Conservation (phyloP, 2,888 invertebrate genomes). For the Agrotis segetum region DNA sequence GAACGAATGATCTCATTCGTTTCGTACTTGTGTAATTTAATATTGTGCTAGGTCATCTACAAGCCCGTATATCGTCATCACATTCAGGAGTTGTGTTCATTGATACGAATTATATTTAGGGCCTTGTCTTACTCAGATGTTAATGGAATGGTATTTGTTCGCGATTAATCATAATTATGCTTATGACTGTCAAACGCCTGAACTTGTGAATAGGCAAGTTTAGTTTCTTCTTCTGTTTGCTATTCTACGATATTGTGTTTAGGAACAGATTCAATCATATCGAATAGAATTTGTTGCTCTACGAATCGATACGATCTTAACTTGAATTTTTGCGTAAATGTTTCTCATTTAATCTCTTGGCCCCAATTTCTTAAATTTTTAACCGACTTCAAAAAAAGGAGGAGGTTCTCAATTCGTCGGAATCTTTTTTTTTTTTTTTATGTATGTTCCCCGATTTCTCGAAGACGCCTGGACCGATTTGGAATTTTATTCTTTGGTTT, state of each 20-base stretch:
- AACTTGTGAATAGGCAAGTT: slow-evolving; percentile 1
- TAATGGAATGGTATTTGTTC: background rate
- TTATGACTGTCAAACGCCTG: slow-evolving; percentile 11
- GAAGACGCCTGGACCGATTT: no score
- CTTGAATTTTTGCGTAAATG: no score
- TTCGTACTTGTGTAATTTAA: slow-evolving; percentile 37
- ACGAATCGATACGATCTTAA: no score
- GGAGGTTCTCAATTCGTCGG: no score
- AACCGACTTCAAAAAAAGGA: no score
- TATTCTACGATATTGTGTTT: background rate
- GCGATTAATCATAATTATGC: slow-evolving; percentile 12
- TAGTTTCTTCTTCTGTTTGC: background rate
- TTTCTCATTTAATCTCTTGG: no score
- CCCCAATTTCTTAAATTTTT: no score
- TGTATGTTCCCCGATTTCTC: no score
- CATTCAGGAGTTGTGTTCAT: slow-evolving; percentile 39
- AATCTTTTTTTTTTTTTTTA: no score
- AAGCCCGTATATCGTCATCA: slow-evolving; percentile 31
- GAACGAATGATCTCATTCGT: slow-evolving; percentile 40
- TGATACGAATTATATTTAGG: slow-evolving; percentile 47
- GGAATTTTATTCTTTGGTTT: no score
- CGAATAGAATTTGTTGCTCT: no score
- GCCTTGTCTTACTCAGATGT: slow-evolving; percentile 21
- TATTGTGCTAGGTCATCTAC: slow-evolving; percentile 61
- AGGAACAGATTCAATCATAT: no score